phyloP scores from a whole-genome alignment of 2,888 invertebrate species.

The Brachynemurus nebulosus region DNA sequence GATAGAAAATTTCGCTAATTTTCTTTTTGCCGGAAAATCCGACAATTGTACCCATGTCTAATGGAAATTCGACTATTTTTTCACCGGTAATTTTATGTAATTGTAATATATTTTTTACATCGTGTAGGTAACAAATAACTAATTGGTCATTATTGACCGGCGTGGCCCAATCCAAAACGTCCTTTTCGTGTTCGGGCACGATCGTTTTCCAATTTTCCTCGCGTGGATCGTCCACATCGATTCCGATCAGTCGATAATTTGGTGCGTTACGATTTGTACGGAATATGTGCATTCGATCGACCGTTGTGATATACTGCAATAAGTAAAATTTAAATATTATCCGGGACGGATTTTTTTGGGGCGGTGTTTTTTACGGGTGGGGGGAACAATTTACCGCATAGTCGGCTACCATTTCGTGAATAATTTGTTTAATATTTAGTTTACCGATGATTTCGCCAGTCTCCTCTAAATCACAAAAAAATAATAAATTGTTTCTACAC shows the following conservation, averaged over 20 bases:
- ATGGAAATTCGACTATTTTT: constrained; percentile 54
- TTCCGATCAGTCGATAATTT: constrained; percentile 75
- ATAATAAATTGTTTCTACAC: constrained; percentile 83
- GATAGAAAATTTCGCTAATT: constrained; percentile 82
- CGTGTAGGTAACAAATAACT: constrained; percentile 76
- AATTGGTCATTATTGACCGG: constrained; percentile 78
- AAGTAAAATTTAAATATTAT: constrained; percentile 9
- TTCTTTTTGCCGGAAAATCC: constrained; percentile 75
- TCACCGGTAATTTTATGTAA: constrained; percentile 61
- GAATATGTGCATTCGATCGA: constrained; percentile 67
- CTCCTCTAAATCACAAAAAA: constrained; percentile 62
- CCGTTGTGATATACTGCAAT: constrained; percentile 78
- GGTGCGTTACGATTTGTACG: constrained; percentile 89
- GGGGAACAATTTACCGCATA: constrained; percentile 71
- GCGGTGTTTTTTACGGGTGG: neutral
- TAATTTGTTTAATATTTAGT: constrained; percentile 61
- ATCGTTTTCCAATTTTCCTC: constrained; percentile 73
- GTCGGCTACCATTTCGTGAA: constrained; percentile 83
- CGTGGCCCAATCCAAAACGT: constrained; percentile 82
- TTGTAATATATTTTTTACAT: constrained; percentile 85
- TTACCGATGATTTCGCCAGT: constrained; percentile 46
- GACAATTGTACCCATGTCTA: constrained; percentile 77
- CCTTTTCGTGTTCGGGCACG: constrained; percentile 66
- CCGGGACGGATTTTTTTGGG: neutral
- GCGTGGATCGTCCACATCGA: constrained; percentile 58